Evolutionary conservation across 2,888 invertebrate species (phyloP), one percentile per base, ranked within the genome.

Genomic region (Andrena bicolor): DNA sequence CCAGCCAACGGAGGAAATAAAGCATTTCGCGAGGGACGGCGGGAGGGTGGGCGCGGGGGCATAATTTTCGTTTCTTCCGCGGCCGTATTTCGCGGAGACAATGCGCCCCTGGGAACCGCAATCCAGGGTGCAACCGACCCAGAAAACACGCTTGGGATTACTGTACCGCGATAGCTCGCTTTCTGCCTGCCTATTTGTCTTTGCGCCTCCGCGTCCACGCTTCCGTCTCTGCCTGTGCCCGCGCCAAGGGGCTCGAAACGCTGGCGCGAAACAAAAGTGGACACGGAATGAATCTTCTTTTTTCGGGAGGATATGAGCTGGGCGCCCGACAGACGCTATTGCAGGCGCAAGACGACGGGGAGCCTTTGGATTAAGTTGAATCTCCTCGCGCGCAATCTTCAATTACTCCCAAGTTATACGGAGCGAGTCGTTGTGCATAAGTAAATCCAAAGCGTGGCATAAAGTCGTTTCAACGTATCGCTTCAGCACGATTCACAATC

Each of bases 41-140:
- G 6, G 58, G 79, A 35, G 51, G 51, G 60, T 48, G 20, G 61
- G n/a, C 26, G 16, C 16, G 51, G 64, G 75, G 79, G 86, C 74
- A 87, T 87, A 87, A 88, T 88, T 88, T 88, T 88, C 88, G 87
- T 86, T 88, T 83, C 86, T 88, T 85, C 79, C 82, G 78, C 82
- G 82, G 64, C 74, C 81, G 86, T 86, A 88, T 88, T 88, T 88
- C 84, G 81, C 80, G 84, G 78, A 86, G 86, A 88, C 88, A 88
- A 88, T 88, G 84, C 88, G 64, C 74, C 76, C 56, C 83, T 72
- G 85, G 86, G 85, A 79, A 89, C 86, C 89, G 85, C 88, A 88
- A 89, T 88, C 89, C 88, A 81, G 85, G 84, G 86, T 86, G 86
- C 88, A 87, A 90, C 86, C 88, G 87, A 89, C 87, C 84, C 85